phyloP scores from a whole-genome alignment of 2,797 vertebrate genomes.

The Cuculus canorus region DNA sequence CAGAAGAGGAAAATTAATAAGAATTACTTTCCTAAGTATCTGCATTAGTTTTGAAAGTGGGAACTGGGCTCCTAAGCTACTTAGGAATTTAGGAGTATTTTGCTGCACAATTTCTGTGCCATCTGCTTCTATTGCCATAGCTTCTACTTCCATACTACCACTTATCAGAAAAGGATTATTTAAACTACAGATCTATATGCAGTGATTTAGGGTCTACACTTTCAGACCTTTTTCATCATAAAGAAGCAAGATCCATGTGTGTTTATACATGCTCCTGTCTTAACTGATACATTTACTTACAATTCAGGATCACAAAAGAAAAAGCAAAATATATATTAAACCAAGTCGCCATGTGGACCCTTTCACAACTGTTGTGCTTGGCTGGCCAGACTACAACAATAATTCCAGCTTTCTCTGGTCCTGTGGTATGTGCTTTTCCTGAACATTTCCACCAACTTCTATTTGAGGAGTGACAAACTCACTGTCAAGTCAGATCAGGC shows the following conservation, averaged over 20 bases:
- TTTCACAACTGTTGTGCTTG: conserved; percentile 67
- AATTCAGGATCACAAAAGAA: conserved; percentile 52
- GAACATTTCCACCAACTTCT: background rate
- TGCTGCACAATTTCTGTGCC: background rate
- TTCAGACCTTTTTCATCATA: background rate
- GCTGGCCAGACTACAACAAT: conserved; percentile 62
- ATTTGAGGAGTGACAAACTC: background rate
- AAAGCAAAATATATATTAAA: conserved; percentile 49
- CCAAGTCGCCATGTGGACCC: conserved; percentile 65
- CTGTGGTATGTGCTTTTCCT: conserved; percentile 71
- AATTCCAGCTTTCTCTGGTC: conserved; percentile 71
- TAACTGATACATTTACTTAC: background rate
- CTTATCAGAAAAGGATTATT: background rate
- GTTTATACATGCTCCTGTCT: background rate
- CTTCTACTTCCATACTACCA: background rate
- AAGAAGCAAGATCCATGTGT: background rate
- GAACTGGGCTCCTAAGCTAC: background rate
- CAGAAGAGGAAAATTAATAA: background rate
- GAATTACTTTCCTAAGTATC: background rate
- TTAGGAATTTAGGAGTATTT: background rate
- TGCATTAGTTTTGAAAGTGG: background rate
- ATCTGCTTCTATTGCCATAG: background rate
- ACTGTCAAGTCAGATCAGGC: background rate
- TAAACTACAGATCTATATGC: background rate
- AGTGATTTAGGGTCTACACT: background rate